phyloP scores from a whole-genome alignment of 2,113 vertebrate genomes.

The Thinocorus orbignyianus region DNA sequence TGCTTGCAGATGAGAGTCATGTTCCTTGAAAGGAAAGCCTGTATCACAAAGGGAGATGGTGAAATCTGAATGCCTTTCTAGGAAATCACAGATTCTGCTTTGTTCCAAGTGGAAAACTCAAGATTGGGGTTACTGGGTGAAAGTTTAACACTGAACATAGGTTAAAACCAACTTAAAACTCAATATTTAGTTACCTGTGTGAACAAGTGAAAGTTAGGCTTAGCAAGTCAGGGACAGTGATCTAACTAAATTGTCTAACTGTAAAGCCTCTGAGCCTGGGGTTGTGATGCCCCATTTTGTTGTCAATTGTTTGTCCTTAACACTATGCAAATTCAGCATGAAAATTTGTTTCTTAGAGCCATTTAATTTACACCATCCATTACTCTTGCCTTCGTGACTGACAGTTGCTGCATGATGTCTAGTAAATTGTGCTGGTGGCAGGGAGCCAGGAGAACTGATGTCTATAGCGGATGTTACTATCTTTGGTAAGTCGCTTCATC shows the following conservation, averaged over 20 bases:
- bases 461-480: constrained; percentile 33
- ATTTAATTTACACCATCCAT: constrained; percentile 20
- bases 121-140: not conserved
- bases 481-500: not conserved
- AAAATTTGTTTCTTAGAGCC: not conserved
- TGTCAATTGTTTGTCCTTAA: not conserved
- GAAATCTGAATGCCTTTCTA: not conserved
- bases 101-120: not conserved
- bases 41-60: not conserved
- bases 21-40: not conserved
- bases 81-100: not conserved
- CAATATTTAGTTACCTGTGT: not conserved
- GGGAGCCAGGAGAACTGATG: constrained; percentile 18
- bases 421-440: not conserved
- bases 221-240: not conserved
- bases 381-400: not conserved
- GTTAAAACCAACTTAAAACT: not conserved
- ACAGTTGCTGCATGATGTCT: not conserved
- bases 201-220: not conserved
- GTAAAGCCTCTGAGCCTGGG: not conserved
- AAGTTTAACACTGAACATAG: not conserved
- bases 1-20: not conserved
- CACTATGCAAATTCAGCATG: not conserved
- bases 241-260: not conserved
- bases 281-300: not conserved